Conservation (phyloP, 2,113 vertebrate genomes). For the Aplodontia rufa region DNA sequence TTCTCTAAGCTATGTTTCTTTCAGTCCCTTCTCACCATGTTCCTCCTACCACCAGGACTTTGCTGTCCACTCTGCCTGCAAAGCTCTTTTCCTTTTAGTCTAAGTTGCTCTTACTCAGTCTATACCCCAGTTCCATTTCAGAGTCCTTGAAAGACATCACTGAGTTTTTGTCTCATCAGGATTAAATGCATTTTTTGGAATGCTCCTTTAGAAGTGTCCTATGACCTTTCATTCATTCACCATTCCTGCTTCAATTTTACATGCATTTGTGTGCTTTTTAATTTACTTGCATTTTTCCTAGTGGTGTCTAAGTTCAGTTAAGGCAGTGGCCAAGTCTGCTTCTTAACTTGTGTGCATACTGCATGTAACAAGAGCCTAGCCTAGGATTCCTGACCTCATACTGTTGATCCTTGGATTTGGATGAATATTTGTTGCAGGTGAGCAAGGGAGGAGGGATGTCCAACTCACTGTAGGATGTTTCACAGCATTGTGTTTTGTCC, state of each 20-base stretch:
- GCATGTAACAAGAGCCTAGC: background rate
- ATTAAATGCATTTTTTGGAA: background rate
- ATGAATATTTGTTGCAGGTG: background rate
- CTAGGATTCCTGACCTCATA: background rate
- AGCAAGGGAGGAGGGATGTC: background rate
- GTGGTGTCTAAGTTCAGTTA: background rate
- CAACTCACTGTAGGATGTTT: background rate
- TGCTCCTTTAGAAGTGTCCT: background rate
- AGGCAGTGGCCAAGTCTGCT: background rate
- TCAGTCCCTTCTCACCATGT: background rate
- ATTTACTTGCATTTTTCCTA: background rate
- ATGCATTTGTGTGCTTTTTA: background rate
- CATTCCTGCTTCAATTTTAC: background rate
- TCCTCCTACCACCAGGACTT: background rate
- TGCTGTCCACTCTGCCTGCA: background rate
- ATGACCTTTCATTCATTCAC: accelerated
- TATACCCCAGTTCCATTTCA: background rate
- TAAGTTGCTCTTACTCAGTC: background rate
- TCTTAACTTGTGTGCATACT: background rate
- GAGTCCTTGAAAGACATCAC: background rate
- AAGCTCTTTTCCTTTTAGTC: background rate
- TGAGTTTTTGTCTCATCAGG: background rate
- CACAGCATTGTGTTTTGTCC: background rate
- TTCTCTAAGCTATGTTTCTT: background rate
- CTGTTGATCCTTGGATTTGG: background rate